Percentiles rank a stretch among this genome's conserved stretches.
phyloP scores from a whole-genome alignment of 2,888 invertebrate species.

The Molanna angustata region DNA sequence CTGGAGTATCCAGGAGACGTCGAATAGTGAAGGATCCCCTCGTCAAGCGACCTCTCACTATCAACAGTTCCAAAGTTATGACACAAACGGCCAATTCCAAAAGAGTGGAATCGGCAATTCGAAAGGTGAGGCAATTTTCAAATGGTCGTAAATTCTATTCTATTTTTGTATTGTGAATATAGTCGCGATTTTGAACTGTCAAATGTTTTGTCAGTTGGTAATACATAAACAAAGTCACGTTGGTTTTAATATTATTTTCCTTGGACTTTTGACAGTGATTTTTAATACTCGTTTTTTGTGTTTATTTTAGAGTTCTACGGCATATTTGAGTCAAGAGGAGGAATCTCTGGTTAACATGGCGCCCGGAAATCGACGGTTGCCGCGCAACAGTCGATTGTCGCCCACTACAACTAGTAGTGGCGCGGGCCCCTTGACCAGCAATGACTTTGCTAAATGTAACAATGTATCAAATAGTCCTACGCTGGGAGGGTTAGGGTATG shows the following conservation, averaged over 20 bases:
- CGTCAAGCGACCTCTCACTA: slow-evolving; percentile 48
- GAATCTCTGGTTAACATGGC: slow-evolving; percentile 32
- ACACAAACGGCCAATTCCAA: slow-evolving; percentile 43
- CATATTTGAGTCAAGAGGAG: slow-evolving; percentile 24
- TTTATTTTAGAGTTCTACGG: slow-evolving; percentile 20
- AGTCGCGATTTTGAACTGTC: slow-evolving; percentile 14
- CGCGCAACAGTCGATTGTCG: slow-evolving; percentile 38
- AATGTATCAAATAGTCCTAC: slow-evolving; percentile 4
- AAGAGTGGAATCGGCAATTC: slow-evolving; percentile 43
- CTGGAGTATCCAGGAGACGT: slow-evolving; percentile 51
- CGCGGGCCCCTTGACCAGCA: slow-evolving; percentile 12
- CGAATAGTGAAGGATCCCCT: slow-evolving; percentile 54
- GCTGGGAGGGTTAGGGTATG: slow-evolving; percentile 22
- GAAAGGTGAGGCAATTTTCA: slow-evolving; percentile 45
- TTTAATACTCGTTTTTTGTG: not conserved
- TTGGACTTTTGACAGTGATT: not conserved
- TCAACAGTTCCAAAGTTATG: slow-evolving; percentile 49
- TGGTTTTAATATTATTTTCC: slow-evolving; percentile 5
- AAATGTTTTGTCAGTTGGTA: slow-evolving; percentile 12
- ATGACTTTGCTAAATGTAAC: slow-evolving; percentile 22
- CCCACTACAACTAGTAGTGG: slow-evolving; percentile 15
- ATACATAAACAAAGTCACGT: slow-evolving; percentile 21
- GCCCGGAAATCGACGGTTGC: slow-evolving; percentile 39
- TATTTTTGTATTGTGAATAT: slow-evolving; percentile 12
- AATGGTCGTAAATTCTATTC: slow-evolving; percentile 7